Base-by-base conservation (phyloP, 2,113 vertebrate genomes). In the crab-eating macaque (Macaca fascicularis) region DNA sequence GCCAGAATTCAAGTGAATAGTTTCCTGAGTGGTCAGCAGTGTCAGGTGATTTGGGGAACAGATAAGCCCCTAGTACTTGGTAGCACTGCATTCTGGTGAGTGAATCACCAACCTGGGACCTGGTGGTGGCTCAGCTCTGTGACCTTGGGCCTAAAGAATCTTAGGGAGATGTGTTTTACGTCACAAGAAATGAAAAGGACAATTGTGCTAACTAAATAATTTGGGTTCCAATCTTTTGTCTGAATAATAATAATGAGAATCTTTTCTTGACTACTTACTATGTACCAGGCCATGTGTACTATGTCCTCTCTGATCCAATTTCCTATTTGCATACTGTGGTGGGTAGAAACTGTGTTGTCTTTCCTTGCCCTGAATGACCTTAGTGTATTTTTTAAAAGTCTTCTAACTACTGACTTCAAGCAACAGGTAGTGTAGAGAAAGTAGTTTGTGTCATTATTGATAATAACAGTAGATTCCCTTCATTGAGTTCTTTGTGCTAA, bases 11-110 rank as follows among this genome's bases (percentile, higher is more conserved):
- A 19, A 40, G 13, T 13, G 61, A 64, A 59, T 81, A n/a, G 76
- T 74, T 96, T 95, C 82, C 89, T 81, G 83, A 94, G 48, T 19
- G 9, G 80, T 70, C 43, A 93, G 81, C 43, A 79, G 67, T 30
- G n/a, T 43, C 40, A 43, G 38, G 43, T 75, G 23, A 61, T 59
- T 69, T 59, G 12, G 43, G 72, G 57, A 72, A 82, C n/a, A 95
- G 76, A n/a, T 61, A 64, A 79, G 67, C n/a, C 45, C 3, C 6
- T 7, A 3, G 48, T 80, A 17, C 48, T 9, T 7, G 30, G 20
- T 57, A 57, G 45, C 45, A 17, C 35, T 11, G 52, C 61, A 19
- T n/a, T 79, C 72, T 78, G 32, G n/a, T 55, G 40, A 83, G 50
- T 23, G 38, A 48, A 40, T 67, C n/a, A 48, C 27, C 67, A 11